Evolutionary conservation across 2,113 vertebrate genomes (phyloP).

Genomic region (Urocolius indicus): DNA sequence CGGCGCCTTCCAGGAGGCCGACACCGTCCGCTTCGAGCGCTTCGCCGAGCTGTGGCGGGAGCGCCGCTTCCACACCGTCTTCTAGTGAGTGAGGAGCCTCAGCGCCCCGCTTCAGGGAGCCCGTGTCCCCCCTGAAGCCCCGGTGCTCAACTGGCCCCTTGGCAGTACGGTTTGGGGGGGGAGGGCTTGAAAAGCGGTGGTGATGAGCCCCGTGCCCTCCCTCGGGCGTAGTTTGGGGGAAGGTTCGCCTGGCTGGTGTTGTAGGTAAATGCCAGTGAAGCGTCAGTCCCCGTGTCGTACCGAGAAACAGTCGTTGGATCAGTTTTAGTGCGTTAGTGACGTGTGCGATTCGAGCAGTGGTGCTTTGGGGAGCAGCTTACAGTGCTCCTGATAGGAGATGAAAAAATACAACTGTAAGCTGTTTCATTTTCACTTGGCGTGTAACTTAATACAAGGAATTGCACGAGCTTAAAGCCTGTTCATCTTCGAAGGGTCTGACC

Average conservation of each 20-base stretch:
- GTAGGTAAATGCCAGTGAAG: accelerated
- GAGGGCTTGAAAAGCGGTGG: accelerated
- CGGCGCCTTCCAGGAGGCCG: slow-evolving; percentile 80
- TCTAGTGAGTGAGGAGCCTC: slow-evolving; percentile 81
- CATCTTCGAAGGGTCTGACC: not conserved
- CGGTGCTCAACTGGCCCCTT: not conserved
- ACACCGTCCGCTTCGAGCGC: slow-evolving; percentile 88
- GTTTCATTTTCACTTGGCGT: not conserved
- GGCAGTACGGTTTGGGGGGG: accelerated
- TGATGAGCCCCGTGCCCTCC: not conserved
- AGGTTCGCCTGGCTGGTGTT: not conserved
- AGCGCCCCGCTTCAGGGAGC: not conserved
- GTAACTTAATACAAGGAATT: not conserved
- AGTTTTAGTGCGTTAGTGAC: accelerated
- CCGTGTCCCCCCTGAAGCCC: no score
- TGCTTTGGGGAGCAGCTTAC: not conserved
- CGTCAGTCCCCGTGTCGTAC: accelerated
- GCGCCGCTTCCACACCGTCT: slow-evolving; percentile 86
- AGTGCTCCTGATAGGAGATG: accelerated
- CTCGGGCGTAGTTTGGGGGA: not conserved
- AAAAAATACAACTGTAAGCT: accelerated
- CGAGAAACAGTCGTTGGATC: accelerated
- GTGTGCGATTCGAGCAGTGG: accelerated
- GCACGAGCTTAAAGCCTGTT: not conserved
- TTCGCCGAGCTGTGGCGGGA: slow-evolving; percentile 87